Evolutionary conservation across 2,888 invertebrate genomes (phyloP), one percentile per base, ranked within the genome.

Genomic region (Operophtera brumata): DNA sequence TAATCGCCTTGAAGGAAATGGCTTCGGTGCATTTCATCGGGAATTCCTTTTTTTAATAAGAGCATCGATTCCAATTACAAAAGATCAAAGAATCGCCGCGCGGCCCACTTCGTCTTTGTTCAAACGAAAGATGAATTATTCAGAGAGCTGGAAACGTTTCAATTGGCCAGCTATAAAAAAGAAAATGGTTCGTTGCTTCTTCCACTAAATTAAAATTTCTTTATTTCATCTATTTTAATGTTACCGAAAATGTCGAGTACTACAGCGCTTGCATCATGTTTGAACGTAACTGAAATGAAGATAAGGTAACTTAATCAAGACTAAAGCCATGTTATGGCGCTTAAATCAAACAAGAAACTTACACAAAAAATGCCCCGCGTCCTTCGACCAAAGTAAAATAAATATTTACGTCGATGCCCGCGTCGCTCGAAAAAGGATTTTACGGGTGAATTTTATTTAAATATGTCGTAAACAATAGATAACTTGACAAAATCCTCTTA

Each of bases 41-140:
- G 84, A 84, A 84, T 82, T 86, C 81, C 79, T 87, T 87, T 87
- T 89, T 90, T 89, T 89, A 90, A 89, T 89, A 88, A 86, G 88
- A 89, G 89, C 90, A 90, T 90, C 90, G 90, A 90, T 90, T 90
- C 86, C 89, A 90, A 90, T 90, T 90, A 90, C 90, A 90, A 90
- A 90, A 90, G 90, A 90, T 90, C 90, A 90, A 90, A 90, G 90
- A 89, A 89, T 90, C 86, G 88, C 86, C 88, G 86, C 83, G 83
- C 87, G 86, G 87, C 89, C 88, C 88, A 84, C 85, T 89, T 86
- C 89, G 89, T 90, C 90, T 89, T 90, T 90, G 90, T 90, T 90
- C 89, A 89, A 90, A 88, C 82, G 87, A 90, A 88, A 88, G 89
- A 88, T 90, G 90, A 90, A 90, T 90, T 86, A 90, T 90, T 89